Evolutionary conservation across 2,888 invertebrate genomes (phyloP), one percentile per base, ranked within the genome.

Genomic region (Cyclophora albipunctata): DNA sequence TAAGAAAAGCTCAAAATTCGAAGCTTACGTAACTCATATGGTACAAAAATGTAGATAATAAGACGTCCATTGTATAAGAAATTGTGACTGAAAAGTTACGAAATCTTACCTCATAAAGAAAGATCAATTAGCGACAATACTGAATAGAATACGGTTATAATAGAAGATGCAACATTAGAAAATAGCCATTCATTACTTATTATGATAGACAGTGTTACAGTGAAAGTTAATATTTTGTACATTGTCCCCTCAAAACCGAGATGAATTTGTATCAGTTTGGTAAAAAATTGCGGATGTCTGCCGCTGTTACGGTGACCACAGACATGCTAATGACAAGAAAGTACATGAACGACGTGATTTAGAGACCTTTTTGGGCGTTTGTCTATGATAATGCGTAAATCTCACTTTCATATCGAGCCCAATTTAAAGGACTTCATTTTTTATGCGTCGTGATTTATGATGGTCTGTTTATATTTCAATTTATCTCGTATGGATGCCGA

Each of bases 261-360:
- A 64, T 72, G 71, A 78, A 75, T 77, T 73, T 74, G 67, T 75
- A 37, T 73, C 73, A 73, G 68, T 65, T 67, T 67, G 66, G 69
- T 20, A 75, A 73, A 76, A 66, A 71, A 73, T 74, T 67, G 71
- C 72, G 63, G 69, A 64, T 62, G 55, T 64, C 64, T 64, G 66
- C 72, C 65, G 66, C 72, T 69, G 64, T 68, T 67, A 66, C 59
- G 50, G 61, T 63, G 66, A 81, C 82, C 82, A 75, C 81, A 78
- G 71, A 68, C 63, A 68, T 63, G 63, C 74, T 85, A 83, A 85
- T 84, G 84, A 81, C 71, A 80, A 75, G 75, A 84, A 84, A 84
- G 80, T 78, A 69, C 67, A 66, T 64, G 54, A 68, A 59, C 64
- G 62, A 63, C 67, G 66, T 69, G 67, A 71, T 69, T 73, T 69